Conservation (phyloP, 1,140 invertebrate genomes). For the Cecropterus lyciades region DNA sequence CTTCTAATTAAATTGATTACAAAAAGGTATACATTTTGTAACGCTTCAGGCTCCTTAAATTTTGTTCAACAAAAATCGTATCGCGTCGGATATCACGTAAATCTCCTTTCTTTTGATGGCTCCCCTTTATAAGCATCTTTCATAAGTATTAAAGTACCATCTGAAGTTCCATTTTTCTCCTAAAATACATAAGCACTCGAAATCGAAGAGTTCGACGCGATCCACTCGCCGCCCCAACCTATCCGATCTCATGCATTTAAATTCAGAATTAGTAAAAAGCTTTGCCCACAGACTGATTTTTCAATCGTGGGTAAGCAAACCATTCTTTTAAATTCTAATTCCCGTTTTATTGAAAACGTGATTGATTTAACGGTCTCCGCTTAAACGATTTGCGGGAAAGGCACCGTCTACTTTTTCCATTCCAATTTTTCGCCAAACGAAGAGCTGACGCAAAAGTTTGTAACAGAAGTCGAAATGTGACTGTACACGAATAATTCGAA, state of each 20-base stretch:
- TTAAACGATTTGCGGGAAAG: slow-evolving; percentile 43
- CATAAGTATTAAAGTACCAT: slow-evolving; percentile 44
- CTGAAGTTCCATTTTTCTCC: slow-evolving; percentile 54
- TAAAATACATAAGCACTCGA: slow-evolving; percentile 70
- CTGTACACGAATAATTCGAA: slow-evolving; percentile 42
- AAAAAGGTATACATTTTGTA: background rate
- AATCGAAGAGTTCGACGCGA: slow-evolving; percentile 62
- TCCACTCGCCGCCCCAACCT: slow-evolving; percentile 66
- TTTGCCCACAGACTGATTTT: slow-evolving; percentile 66
- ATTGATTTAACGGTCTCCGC: slow-evolving; percentile 65
- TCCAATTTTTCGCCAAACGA: slow-evolving; percentile 23
- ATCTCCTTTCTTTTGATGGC: slow-evolving; percentile 51
- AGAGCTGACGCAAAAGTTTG: slow-evolving; percentile 24
- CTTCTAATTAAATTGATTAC: background rate
- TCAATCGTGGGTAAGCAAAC: slow-evolving; percentile 66
- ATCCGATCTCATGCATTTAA: slow-evolving; percentile 83
- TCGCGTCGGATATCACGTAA: slow-evolving; percentile 40
- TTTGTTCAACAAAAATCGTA: slow-evolving; percentile 2
- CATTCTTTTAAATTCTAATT: slow-evolving; percentile 64
- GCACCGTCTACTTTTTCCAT: slow-evolving; percentile 4
- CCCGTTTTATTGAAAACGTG: slow-evolving; percentile 67
- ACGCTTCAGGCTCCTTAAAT: background rate
- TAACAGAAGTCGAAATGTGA: slow-evolving; percentile 38
- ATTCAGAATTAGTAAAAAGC: slow-evolving; percentile 79
- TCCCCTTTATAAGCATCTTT: slow-evolving; percentile 47